Conservation (phyloP, 2,797 vertebrate species). For the Sphenopsis melanotis region DNA sequence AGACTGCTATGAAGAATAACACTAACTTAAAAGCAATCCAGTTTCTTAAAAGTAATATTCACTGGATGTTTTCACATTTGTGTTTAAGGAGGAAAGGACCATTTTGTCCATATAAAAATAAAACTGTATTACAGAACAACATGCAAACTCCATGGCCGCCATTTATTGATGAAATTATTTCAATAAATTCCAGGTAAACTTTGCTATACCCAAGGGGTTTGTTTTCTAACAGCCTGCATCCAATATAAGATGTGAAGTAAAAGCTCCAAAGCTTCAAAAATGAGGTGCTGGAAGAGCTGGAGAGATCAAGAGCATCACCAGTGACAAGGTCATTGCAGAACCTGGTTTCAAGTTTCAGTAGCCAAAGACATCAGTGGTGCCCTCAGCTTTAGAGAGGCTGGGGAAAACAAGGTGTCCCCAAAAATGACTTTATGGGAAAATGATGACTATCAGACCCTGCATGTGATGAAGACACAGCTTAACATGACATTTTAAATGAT, state of each 20-base stretch:
- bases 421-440: not conserved
- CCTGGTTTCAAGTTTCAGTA: not conserved
- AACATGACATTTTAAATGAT: not conserved
- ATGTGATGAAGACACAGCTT: not conserved
- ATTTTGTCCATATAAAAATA: not conserved
- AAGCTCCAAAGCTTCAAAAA: not conserved
- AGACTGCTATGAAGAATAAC: not conserved
- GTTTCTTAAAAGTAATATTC: not conserved
- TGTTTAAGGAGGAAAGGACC: not conserved
- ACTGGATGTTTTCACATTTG: not conserved
- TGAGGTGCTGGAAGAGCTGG: not conserved
- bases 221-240: not conserved
- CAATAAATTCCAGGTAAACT: not conserved
- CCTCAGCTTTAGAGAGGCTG: not conserved
- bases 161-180: not conserved
- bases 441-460: not conserved
- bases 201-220: not conserved
- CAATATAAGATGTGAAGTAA: not conserved
- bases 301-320: not conserved
- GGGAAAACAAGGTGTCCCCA: not conserved
- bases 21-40: not conserved
- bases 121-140: not conserved
- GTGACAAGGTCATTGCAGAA: fast-evolving
- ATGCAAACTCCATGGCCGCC: not conserved
- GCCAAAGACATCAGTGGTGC: not conserved